phyloP scores from a whole-genome alignment of 2,113 vertebrate species.

The Peromyscus maniculatus region DNA sequence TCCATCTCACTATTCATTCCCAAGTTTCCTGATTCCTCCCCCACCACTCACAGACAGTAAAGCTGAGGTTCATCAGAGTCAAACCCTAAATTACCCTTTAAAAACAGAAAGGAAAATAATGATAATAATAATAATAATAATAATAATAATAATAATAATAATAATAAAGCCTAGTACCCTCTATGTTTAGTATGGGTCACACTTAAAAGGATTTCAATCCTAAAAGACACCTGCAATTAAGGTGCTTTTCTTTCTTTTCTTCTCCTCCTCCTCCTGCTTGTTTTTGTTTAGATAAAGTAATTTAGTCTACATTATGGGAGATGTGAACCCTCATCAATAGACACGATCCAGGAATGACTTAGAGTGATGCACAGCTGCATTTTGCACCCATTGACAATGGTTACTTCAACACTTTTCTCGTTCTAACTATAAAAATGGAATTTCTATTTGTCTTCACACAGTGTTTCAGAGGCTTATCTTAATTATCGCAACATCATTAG shows the following conservation, averaged over 20 bases:
- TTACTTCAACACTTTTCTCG: neutral
- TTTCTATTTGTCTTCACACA: conserved; percentile 65
- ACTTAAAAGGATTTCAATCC: neutral
- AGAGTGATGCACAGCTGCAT: neutral
- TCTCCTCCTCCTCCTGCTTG: neutral
- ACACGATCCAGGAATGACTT: neutral
- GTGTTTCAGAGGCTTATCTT: conserved; percentile 64
- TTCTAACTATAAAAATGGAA: neutral
- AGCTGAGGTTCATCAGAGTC: neutral
- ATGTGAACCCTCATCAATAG: neutral
- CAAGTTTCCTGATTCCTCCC: neutral
- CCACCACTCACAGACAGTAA: neutral
- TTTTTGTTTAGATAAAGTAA: conserved; percentile 42
- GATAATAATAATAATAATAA: neutral
- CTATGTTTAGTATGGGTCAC: conserved; percentile 26
- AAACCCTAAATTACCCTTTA: conserved; percentile 33
- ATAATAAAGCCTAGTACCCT: conserved; percentile 3
- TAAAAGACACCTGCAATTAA: conserved; percentile 23
- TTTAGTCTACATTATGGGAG: conserved; percentile 22
- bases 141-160: neutral
- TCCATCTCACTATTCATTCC: neutral
- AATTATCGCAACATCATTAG: conserved; percentile 68
- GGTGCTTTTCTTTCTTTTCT: too few species aligned
- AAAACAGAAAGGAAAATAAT: neutral
- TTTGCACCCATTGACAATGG: neutral